Conservation (phyloP, 2,888 invertebrate species). For the Fissipunctia ypsillon region DNA sequence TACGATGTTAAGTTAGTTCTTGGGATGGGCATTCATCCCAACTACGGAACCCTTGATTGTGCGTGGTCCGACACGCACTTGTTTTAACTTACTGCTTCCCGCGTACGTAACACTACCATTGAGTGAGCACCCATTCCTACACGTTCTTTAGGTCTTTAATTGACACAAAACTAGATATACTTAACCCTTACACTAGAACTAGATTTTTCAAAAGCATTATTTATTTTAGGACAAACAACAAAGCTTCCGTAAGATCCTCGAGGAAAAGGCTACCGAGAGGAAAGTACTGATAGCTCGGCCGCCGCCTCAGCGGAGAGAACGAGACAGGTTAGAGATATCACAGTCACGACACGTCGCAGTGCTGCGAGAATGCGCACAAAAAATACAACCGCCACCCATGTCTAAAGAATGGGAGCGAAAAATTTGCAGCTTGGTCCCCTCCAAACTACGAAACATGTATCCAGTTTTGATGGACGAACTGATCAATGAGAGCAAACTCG, state of each 20-base stretch:
- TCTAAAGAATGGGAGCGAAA: conserved; percentile 91
- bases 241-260: conserved; percentile 82
- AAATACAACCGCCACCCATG: conserved; percentile 91
- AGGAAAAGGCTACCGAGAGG: conserved; percentile 82
- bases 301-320: conserved; percentile 78
- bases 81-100: not conserved
- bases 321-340: conserved; percentile 86
- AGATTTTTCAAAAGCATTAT: conserved; percentile 1
- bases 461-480: conserved; percentile 88
- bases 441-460: conserved; percentile 89
- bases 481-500: conserved; percentile 89
- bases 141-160: too few species aligned
- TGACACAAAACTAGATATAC: not conserved
- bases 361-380: conserved; percentile 90
- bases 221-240: conserved; percentile 84
- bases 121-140: not conserved
- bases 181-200: not conserved
- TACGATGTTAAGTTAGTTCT: too few species aligned
- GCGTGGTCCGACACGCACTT: too few species aligned
- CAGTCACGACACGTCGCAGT: conserved; percentile 89
- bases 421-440: conserved; percentile 90
- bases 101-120: not conserved
- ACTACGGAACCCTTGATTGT: too few species aligned
- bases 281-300: conserved; percentile 83
- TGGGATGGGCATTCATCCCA: too few species aligned